These are phyloP conservation scores for Junco hyemalis DNA, from an alignment of 2,113 vertebrate species.

Conservation along the genomic window DNA sequence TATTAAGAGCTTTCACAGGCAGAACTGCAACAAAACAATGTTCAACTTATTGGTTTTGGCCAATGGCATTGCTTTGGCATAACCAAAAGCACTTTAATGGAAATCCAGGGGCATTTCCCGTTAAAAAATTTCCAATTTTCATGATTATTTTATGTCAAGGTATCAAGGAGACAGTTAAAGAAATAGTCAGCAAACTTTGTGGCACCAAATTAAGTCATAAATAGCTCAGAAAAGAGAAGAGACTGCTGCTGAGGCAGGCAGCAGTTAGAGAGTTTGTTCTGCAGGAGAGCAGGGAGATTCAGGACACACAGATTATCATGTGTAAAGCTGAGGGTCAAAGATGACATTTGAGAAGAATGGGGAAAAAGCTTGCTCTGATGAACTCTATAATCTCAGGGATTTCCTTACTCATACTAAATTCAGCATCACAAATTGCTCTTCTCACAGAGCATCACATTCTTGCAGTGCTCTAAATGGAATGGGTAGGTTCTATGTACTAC, in stretches of 20 bases:
- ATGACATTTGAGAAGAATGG: background rate
- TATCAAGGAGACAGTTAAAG: background rate
- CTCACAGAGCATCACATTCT: background rate
- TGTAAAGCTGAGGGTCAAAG: background rate
- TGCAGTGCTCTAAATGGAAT: background rate
- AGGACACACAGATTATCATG: background rate
- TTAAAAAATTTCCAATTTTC: background rate
- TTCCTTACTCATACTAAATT: background rate
- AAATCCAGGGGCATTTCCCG: background rate
- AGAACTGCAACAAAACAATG: background rate
- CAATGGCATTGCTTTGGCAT: background rate
- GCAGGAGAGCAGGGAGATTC: rapidly evolving
- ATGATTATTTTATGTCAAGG: background rate
- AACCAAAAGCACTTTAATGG: background rate
- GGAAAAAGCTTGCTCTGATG: background rate
- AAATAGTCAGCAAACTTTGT: background rate
- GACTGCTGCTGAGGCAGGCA: background rate
- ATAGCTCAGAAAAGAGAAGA: background rate
- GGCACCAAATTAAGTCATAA: background rate
- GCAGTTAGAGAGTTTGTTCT: background rate
- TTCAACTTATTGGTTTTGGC: rapidly evolving
- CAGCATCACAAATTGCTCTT: background rate
- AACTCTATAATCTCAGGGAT: background rate
- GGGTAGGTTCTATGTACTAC: background rate
- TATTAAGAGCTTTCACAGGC: background rate